phyloP scores from a whole-genome alignment of 1,140 invertebrate genomes.

The Conopomorpha cramerella region DNA sequence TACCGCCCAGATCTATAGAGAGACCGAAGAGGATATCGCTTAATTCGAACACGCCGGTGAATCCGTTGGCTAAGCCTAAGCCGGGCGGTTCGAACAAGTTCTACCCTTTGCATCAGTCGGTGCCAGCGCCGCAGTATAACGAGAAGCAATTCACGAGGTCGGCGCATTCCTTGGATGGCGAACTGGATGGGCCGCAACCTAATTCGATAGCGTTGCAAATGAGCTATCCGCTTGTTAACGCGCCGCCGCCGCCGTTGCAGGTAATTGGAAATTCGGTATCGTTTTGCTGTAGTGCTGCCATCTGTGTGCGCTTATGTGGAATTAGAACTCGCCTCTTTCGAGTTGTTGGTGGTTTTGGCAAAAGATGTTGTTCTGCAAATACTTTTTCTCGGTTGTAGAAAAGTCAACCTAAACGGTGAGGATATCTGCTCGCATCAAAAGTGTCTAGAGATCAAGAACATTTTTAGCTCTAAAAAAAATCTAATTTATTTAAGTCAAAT shows the following conservation, averaged over 20 bases:
- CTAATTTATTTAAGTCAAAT: too few relatives aligned
- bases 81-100: constrained; percentile 8
- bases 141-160: constrained; percentile 17
- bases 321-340: too few relatives aligned
- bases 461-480: too few relatives aligned
- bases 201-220: constrained; percentile 62
- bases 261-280: too few relatives aligned
- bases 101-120: constrained; percentile 23
- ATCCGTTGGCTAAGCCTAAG: constrained; percentile 19
- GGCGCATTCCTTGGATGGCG: constrained; percentile 34
- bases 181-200: constrained; percentile 34
- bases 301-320: too few relatives aligned
- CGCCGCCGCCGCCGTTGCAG: constrained; percentile 39
- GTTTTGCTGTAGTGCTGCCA: too few relatives aligned
- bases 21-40: constrained; percentile 15
- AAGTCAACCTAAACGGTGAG: constrained; percentile 27
- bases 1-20: constrained; percentile 46
- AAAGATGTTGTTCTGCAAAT: constrained; percentile 7
- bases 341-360: constrained; percentile 1
- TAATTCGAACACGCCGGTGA: constrained; percentile 12
- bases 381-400: constrained; percentile 15
- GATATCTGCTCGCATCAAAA: too few relatives aligned
- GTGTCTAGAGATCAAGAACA: too few relatives aligned
- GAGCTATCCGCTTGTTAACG: constrained; percentile 51
- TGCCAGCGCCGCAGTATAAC: constrained; percentile 24